These are phyloP conservation scores for Julus scandinavius DNA, from an alignment of 2,888 invertebrate species.

Conservation along the genomic window DNA sequence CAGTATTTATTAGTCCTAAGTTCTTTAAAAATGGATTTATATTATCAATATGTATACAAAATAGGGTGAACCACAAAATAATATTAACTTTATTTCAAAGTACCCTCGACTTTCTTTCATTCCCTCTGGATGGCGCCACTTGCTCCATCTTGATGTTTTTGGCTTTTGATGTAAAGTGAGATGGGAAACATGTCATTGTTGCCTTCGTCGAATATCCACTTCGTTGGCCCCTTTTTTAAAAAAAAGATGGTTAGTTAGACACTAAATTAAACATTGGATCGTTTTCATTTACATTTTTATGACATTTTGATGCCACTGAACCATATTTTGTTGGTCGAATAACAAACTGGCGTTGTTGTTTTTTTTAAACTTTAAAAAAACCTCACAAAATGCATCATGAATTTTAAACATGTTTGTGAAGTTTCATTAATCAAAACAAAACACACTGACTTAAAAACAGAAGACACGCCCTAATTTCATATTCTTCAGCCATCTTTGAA, in stretches of 20 bases:
- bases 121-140: not conserved
- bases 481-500: not conserved
- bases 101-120: not conserved
- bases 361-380: not conserved
- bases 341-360: not conserved
- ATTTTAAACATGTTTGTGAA: conserved; percentile 17
- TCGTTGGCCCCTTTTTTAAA: not conserved
- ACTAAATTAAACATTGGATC: not conserved
- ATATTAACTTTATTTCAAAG: not conserved
- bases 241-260: not conserved
- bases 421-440: conserved; percentile 30
- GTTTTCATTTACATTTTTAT: conserved; percentile 19
- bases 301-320: conserved; percentile 37
- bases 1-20: no score
- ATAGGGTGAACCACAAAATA: no score
- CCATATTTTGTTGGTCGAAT: conserved; percentile 7
- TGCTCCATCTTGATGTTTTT: not conserved
- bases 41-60: no score
- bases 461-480: not conserved
- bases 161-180: not conserved
- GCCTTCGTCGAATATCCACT: not conserved
- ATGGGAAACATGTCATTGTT: not conserved
- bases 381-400: not conserved
- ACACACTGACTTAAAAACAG: not conserved
- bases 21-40: no score